Base-by-base conservation (phyloP, 2,113 vertebrate genomes). In the Chaetorhynchus papuensis region DNA sequence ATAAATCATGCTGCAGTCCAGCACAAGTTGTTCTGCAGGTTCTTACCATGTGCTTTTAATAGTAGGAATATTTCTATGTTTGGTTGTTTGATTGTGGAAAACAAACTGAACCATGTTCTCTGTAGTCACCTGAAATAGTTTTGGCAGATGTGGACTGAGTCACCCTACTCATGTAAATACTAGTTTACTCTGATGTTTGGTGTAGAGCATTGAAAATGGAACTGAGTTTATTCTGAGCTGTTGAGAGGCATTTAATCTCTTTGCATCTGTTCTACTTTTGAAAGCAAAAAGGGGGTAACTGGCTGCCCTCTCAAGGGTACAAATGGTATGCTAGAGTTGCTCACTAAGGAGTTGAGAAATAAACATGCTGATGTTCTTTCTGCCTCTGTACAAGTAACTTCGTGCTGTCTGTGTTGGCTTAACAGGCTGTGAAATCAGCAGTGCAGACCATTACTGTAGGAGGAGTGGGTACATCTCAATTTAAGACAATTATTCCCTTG, bases 401-500 rank as follows among this genome's bases (percentile, higher is more conserved):
- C 54, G 31, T 77, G 68, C 81, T 89, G 65, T 93, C 83, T 95
- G 61, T 97, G 54, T 97, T 97, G 92, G 56, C 89, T 97, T 71
- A 91, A 83, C 97, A 99, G 99, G 97, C 95, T 88, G 97, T 99
- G 88, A 99, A 99, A 96, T 98, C 98, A 93, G 94, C 98, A 31
- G 98, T 99, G 60, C 99, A 99, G 97, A 98, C 99, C 42, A 98
- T 99, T 96, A 96, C 99, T 39, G 98, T 99, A 66, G 98, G 99
- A 79, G 99, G 99, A 79, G 98, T 99, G 87, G 96, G 97, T 65
- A 96, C 98, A 47, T 98, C 99, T 84, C 99, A 99, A 49, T 99
- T 99, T 97, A 99, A 99, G 98, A 99, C 99, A 87, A 99, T 99
- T 96, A 99, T 99, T 98, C 99, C 99, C 10, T 97, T 99, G 98